Base-by-base conservation (phyloP, 2,797 vertebrate genomes). In the Valencia hispanica region DNA sequence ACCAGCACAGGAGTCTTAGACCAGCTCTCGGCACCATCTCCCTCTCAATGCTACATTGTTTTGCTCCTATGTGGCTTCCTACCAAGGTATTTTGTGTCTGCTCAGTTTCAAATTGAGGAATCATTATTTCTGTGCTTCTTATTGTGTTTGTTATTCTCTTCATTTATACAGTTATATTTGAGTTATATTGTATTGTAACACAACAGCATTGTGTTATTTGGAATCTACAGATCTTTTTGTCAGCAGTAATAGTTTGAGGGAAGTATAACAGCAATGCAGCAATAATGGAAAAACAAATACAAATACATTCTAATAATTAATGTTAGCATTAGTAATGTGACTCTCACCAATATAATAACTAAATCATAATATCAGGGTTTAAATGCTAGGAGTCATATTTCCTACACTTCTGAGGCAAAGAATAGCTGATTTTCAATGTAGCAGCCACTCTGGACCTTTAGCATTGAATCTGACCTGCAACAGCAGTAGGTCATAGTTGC, bases 1-100 rank as follows among this genome's bases (percentile, higher is more conserved):
- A 94, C 92, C 90, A 89, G 89, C 68, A 75, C 84, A 79, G 84
- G 87, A 93, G 89, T 75, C 78, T 74, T n/a, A 87, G 78, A 74
- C 75, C 50, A 7, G 77, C 55, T 34, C 86, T 85, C 77, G 68
- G 76, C 66, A 87, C 34, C 73, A 72, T 77, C 72, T 80, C 1
- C 87, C 86, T 89, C 85, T 84, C 85, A 85, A 87, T 66, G 74
- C 84, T 76, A 77, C 45, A 36, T 86, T 91, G 89, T 92, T 91
- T 88, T 86, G 82, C 82, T 90, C 93, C 89, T 91, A 91, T 94
- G 88, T 90, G 86, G 90, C 89, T 93, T 74, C 61, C 66, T 53
- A 82, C 88, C 88, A 91, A 84, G 85, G 72, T 79, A 50, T 86
- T 83, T 86, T 90, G 90, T 86, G 85, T 75, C 83, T 39, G 1